Conservation (phyloP, 2,888 invertebrate species). For the Clanis bilineata region DNA sequence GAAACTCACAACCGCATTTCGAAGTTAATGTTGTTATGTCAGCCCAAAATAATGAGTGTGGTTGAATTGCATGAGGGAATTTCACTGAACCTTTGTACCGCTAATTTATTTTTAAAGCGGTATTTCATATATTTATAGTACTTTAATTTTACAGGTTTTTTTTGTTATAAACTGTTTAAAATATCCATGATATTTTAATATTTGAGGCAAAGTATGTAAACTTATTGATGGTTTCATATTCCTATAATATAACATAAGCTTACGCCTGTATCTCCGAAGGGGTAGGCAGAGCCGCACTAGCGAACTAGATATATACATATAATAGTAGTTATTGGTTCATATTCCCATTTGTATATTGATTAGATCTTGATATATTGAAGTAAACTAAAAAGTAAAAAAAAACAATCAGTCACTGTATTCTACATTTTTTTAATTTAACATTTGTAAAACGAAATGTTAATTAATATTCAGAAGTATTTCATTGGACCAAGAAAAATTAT, state of each 20-base stretch:
- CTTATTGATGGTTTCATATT: too few relatives aligned
- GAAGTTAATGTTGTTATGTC: conserved; percentile 71
- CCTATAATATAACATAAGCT: too few relatives aligned
- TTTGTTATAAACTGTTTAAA: too few relatives aligned
- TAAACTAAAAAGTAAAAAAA: not conserved
- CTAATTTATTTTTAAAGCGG: not conserved
- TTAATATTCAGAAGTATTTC: conserved; percentile 17
- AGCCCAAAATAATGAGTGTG: conserved; percentile 66
- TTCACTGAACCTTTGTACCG: not conserved
- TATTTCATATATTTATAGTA: not conserved
- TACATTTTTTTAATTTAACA: not conserved
- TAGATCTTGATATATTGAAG: not conserved
- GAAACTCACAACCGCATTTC: conserved; percentile 73
- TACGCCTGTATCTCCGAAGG: too few relatives aligned
- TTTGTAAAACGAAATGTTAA: conserved; percentile 6
- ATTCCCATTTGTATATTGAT: not conserved
- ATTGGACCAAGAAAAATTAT: conserved; percentile 28
- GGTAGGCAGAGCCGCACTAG: too few relatives aligned
- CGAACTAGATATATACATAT: too few relatives aligned
- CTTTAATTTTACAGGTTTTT: too few relatives aligned
- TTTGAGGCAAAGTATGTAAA: too few relatives aligned
- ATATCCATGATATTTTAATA: too few relatives aligned
- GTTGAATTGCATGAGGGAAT: conserved; percentile 36
- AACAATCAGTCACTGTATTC: not conserved
- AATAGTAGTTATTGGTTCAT: too few relatives aligned